Base-by-base conservation (phyloP, 1,140 invertebrate genomes). In the Drosophila baimaii region DNA sequence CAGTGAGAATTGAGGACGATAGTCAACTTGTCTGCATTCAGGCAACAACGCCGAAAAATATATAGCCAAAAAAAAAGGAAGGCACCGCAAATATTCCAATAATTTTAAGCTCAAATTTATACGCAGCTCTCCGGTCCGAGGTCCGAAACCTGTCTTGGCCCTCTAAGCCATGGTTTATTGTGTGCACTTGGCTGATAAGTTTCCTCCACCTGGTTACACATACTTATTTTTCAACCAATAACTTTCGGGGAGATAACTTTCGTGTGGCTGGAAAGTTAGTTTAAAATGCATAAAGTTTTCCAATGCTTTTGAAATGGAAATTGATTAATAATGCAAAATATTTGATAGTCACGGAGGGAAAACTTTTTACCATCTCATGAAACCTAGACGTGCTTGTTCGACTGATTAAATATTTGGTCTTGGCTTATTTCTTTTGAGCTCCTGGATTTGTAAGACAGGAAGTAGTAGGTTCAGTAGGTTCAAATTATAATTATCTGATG, bases 21-120 rank as follows among this genome's bases (percentile, higher is more conserved):
- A 89, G 84, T 84, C 84, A 72, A 79, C 37, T 76, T 84, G 84
- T 90, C 80, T 88, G 74, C 80, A 58, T 63, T 31, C 63, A 31
- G 68, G 63, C 61, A 65, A 54, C 54, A 49, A 39, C 19, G 56
- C 25, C 25, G 17, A 41, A 49, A 44, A 54, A 59, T 52, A 41
- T 29, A 37, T 13, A 29, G 37, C 31, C 19, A 23, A n/a, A 59
- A 54, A 35, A 51, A 44, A 33, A 10, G 0, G 29, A 21, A 23
- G 13, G 17, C 21, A 41, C 29, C 25, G 31, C 59, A 58, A 77
- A 74, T 68, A 73, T 69, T 71, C 73, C 66, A 89, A 89, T 89
- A 72, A 88, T 77, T 89, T 52, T 68, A 65, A 65, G 62, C 39
- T 33, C 37, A 66, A 84, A 84, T 81, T 71, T 88, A 80, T 89